A percentile compares a stretch with the other conserved stretches of the same genome.
These are phyloP conservation scores for Scaptomyza polygonia DNA, from an alignment of 2,888 invertebrate genomes.

Conservation along the genomic window DNA sequence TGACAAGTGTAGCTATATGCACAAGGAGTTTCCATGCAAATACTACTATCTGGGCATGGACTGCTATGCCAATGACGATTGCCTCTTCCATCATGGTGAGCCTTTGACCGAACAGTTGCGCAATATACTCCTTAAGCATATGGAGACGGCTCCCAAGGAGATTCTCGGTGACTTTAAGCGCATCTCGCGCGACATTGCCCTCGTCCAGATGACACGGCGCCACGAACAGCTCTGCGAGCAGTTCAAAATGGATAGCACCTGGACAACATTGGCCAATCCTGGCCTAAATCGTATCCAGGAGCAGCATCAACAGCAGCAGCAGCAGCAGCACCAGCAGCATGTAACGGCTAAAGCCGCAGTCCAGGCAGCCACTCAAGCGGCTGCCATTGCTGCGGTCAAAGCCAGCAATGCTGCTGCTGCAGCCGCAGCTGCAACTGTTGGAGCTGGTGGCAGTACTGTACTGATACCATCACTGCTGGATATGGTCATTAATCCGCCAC, in stretches of 20 bases:
- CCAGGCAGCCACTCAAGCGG: too few species aligned
- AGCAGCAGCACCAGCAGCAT: conserved; percentile 23
- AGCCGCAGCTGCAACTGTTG: background rate
- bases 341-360: too few species aligned
- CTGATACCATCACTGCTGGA: conserved; percentile 83
- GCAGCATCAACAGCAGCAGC: conserved; percentile 49
- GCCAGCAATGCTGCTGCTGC: background rate
- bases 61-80: conserved; percentile 92
- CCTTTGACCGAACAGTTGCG: conserved; percentile 92
- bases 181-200: conserved; percentile 90
- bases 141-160: conserved; percentile 95
- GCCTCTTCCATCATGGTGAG: conserved; percentile 96
- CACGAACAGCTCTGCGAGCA: conserved; percentile 85
- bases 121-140: conserved; percentile 89
- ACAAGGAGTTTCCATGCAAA: conserved; percentile 98
- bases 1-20: conserved; percentile 98
- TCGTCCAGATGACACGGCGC: conserved; percentile 85
- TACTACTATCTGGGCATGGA: conserved; percentile 96
- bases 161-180: conserved; percentile 95
- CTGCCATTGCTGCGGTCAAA: too few species aligned
- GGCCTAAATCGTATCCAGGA: conserved; percentile 49
- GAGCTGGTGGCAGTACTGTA: background rate
- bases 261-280: conserved; percentile 58
- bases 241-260: conserved; percentile 82
- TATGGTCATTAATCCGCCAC: conserved; percentile 83